Evolutionary conservation across 2,113 vertebrate genomes (phyloP).

Genomic region (Trematomus loennbergii): DNA sequence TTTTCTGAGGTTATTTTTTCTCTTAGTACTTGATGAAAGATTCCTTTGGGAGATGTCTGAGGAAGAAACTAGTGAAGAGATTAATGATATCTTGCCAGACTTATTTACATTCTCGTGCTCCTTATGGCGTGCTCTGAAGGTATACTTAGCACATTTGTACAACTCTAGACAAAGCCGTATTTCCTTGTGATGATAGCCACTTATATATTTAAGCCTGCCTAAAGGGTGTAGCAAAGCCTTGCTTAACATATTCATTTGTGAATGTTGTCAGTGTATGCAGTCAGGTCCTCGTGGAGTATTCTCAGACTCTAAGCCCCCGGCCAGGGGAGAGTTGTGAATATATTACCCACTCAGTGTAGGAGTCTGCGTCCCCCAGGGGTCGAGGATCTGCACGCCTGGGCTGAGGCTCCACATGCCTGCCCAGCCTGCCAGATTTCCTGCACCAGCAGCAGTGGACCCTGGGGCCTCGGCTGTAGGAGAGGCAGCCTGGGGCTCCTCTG

Average conservation of each 20-base stretch:
- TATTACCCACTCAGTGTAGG: slow-evolving; percentile 62
- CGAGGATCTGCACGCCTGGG: slow-evolving; percentile 62
- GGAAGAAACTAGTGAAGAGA: slow-evolving; percentile 13
- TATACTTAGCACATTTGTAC: slow-evolving; percentile 44
- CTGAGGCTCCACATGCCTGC: slow-evolving; percentile 54
- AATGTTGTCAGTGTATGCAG: slow-evolving; percentile 67
- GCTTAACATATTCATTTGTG: slow-evolving; percentile 70
- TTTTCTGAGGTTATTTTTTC: slow-evolving; percentile 1
- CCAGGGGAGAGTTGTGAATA: slow-evolving; percentile 67
- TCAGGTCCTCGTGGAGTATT: slow-evolving; percentile 51
- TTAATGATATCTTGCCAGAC: slow-evolving; percentile 23
- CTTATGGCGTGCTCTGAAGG: slow-evolving; percentile 41
- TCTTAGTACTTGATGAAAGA: slow-evolving; percentile 32
- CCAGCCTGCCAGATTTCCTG: slow-evolving; percentile 56
- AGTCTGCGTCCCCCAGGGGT: slow-evolving; percentile 58
- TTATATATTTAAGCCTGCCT: slow-evolving; percentile 66
- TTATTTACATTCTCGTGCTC: slow-evolving; percentile 47
- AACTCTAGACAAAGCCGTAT: slow-evolving; percentile 61
- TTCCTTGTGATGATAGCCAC: slow-evolving; percentile 57
- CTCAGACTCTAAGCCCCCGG: slow-evolving; percentile 57
- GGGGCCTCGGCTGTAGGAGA: slow-evolving; percentile 52
- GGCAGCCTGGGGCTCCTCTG: slow-evolving; percentile 50
- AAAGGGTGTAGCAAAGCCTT: slow-evolving; percentile 55
- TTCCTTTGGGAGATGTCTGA: slow-evolving; percentile 31
- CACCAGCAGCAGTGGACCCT: slow-evolving; percentile 56